Conservation (phyloP, 2,888 invertebrate species). For the Bhutanitis thaidina region DNA sequence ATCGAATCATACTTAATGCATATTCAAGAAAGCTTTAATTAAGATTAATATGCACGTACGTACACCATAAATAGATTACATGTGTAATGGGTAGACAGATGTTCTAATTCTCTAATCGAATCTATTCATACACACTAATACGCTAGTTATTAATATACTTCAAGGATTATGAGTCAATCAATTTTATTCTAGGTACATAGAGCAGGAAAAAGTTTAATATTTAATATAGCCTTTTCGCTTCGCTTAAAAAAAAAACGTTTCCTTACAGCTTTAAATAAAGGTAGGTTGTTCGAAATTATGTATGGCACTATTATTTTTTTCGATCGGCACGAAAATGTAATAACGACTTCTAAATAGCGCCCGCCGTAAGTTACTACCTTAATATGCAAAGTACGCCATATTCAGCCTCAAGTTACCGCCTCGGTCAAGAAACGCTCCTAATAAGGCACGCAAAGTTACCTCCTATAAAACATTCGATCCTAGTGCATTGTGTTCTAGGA, state of each 20-base stretch:
- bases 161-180: too few species aligned
- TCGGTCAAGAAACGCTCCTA: background rate
- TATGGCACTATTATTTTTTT: background rate
- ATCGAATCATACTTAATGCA: background rate
- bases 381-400: conserved; percentile 3
- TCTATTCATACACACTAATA: too few species aligned
- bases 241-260: too few species aligned
- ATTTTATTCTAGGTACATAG: too few species aligned
- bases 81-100: too few species aligned
- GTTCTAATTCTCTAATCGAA: too few species aligned
- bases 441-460: conserved; percentile 1
- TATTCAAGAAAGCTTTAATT: background rate
- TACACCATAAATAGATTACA: too few species aligned
- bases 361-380: background rate
- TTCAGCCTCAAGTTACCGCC: background rate
- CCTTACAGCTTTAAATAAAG: too few species aligned
- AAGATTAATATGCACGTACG: background rate
- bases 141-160: too few species aligned
- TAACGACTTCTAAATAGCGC: background rate
- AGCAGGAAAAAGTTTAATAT: too few species aligned
- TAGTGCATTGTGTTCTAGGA: background rate
- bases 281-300: background rate
- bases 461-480: background rate
- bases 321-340: conserved; percentile 1
- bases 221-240: too few species aligned